Evolutionary conservation across 2,113 vertebrate species (phyloP).

Genomic region (Okapia johnstoni): DNA sequence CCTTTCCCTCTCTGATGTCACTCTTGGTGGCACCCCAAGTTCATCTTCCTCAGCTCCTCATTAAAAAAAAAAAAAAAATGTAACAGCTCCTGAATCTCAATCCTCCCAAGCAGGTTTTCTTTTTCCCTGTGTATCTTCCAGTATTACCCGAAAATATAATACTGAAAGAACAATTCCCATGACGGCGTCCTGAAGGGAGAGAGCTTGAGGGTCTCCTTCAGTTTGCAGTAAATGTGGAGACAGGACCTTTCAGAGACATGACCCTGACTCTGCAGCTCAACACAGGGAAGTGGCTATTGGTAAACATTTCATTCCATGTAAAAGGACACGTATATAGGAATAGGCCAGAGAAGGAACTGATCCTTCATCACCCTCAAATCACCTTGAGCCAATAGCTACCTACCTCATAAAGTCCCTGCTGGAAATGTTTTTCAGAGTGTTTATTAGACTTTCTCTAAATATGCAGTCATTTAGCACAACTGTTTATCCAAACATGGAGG

Average conservation of each 20-base stretch:
- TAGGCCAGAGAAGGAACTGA: background rate
- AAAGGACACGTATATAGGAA: background rate
- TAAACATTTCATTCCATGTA: background rate
- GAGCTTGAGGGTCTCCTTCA: background rate
- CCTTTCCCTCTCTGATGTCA: background rate
- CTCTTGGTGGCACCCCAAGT: background rate
- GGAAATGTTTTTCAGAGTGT: conserved; percentile 15
- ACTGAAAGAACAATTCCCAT: background rate
- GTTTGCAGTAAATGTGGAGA: background rate
- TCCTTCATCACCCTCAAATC: background rate
- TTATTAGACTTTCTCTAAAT: conserved; percentile 39
- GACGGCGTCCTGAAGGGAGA: background rate
- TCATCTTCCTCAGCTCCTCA: background rate
- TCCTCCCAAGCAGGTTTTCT: background rate
- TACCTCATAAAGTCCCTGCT: background rate
- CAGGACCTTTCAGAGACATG: background rate
- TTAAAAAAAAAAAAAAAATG: background rate
- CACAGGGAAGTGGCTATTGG: background rate
- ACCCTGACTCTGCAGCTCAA: background rate
- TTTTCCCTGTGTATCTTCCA: background rate
- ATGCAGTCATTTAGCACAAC: background rate
- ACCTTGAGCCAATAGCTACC: background rate
- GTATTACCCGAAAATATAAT: background rate
- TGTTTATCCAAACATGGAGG: conserved; percentile 20
- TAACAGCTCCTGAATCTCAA: background rate